Evolutionary conservation across 2,113 vertebrate species (phyloP), one percentile per base, ranked within the genome.

Genomic region (Scophthalmus maximus): DNA sequence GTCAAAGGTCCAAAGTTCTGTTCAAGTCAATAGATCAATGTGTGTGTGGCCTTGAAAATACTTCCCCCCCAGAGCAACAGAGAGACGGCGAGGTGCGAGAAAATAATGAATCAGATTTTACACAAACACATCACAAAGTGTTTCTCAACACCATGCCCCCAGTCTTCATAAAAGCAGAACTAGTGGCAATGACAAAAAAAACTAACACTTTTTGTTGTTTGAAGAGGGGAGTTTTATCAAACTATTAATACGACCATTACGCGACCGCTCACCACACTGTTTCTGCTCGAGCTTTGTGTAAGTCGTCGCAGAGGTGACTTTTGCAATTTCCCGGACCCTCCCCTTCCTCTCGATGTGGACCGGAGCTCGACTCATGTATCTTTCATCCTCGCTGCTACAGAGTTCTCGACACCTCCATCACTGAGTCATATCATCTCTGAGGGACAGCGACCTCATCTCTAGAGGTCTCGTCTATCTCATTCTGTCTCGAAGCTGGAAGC

Each of bases 361-460:
- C 36, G 32, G 58, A 79, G 63, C 59, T 49, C 6, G 1, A 23
- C 68, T 89, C 77, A 85, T 87, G 76, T 61, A 85, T 88, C 66
- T 86, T 91, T 91, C 69, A 88, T 82, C 25, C 56, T 42, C 38
- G 70, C 47, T 47, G 60, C 77, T n/a, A 69, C 22, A 78, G 76
- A 69, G 73, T 67, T 79, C 34, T 66, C 63, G 27, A 71, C 66
- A 76, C 60, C 63, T 67, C 55, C 36, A 68, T 63, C 34, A 62
- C 66, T 18, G 62, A 66, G 49, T 65, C 57, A 61, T 32, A 56
- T 20, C 53, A 52, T 42, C 59, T 55, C 44, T 25, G 50, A 70
- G 44, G 44, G 68, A 76, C 52, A 60, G 70, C 34, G 25, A 71
- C 11, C 32, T 71, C 32, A 42, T 57, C 68, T 75, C 61, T 47